phyloP scores from a whole-genome alignment of 2,888 invertebrate species.

The Graphium colonna region DNA sequence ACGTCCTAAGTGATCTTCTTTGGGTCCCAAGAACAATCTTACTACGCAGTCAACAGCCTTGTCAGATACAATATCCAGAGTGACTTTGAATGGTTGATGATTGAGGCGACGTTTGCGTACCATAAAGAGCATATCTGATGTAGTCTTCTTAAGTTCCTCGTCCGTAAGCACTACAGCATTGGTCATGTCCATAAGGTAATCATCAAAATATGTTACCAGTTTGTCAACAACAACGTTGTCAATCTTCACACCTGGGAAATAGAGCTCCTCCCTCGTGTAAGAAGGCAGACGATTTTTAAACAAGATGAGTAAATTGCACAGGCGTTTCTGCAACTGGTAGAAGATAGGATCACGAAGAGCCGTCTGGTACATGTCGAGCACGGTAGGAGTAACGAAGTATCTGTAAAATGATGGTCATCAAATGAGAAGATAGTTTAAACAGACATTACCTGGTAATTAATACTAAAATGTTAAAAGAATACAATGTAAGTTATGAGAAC shows the following conservation, averaged over 20 bases:
- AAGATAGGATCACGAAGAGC: constrained; percentile 86
- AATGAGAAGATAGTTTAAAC: no score
- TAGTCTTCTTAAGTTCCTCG: constrained; percentile 68
- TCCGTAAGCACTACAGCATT: constrained; percentile 77
- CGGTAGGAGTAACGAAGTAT: constrained; percentile 78
- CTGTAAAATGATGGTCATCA: constrained; percentile 40
- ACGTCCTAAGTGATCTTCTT: constrained; percentile 80
- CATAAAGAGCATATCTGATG: constrained; percentile 68
- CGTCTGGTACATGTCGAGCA: constrained; percentile 82
- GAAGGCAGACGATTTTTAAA: constrained; percentile 81
- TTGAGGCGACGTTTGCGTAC: constrained; percentile 83
- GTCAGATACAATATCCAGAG: constrained; percentile 78
- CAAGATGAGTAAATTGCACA: constrained; percentile 75
- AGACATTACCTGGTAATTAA: no score
- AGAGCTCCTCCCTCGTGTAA: constrained; percentile 82
- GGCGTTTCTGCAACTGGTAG: constrained; percentile 84
- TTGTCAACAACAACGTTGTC: constrained; percentile 82
- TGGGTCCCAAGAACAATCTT: constrained; percentile 85
- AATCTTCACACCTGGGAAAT: constrained; percentile 83
- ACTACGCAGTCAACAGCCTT: constrained; percentile 80
- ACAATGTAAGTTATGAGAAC: no score
- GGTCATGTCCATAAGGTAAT: constrained; percentile 82
- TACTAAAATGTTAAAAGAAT: no score
- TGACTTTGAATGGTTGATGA: constrained; percentile 82
- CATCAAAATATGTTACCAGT: constrained; percentile 84